Percentiles rank a stretch among this genome's conserved stretches.
Evolutionary conservation across 1,140 invertebrate species (phyloP).

Genomic region (Trypoxylus dichotomus): DNA sequence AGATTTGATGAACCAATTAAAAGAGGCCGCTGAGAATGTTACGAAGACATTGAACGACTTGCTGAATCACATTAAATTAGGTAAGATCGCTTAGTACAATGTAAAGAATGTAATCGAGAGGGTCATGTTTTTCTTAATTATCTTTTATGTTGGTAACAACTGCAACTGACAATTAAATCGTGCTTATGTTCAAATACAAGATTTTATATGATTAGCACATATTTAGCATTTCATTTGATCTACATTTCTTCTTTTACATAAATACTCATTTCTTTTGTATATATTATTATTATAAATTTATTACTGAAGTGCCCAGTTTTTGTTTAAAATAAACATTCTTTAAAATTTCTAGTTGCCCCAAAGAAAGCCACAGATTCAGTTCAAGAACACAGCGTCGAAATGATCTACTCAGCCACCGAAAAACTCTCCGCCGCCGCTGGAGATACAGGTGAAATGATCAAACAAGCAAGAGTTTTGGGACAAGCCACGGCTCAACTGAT

Average conservation of each 20-base stretch:
- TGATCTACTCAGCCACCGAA: constrained; percentile 88
- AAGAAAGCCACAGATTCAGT: constrained; percentile 58
- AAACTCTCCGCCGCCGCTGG: constrained; percentile 80
- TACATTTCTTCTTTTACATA: too few relatives aligned
- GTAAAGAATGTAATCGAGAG: too few relatives aligned
- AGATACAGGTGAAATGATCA: constrained; percentile 92
- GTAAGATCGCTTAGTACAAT: constrained; percentile 39
- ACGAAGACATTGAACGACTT: constrained; percentile 88
- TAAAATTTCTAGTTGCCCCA: constrained; percentile 46
- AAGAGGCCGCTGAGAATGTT: constrained; percentile 84
- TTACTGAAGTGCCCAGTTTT: too few relatives aligned
- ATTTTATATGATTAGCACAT: too few relatives aligned
- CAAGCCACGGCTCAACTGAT: constrained; percentile 92
- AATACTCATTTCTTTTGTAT: too few relatives aligned
- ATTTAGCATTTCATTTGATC: too few relatives aligned
- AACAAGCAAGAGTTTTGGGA: constrained; percentile 88
- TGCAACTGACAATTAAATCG: too few relatives aligned
- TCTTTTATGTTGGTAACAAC: too few relatives aligned
- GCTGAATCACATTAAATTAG: constrained; percentile 83
- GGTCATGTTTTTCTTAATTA: too few relatives aligned
- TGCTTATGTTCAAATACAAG: too few relatives aligned
- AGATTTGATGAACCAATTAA: constrained; percentile 74
- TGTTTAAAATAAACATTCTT: too few relatives aligned
- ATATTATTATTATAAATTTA: too few relatives aligned
- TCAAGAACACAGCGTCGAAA: constrained; percentile 82